These are phyloP conservation scores for Eurypyga helias DNA, from an alignment of 2,113 vertebrate species.

Conservation along the genomic window DNA sequence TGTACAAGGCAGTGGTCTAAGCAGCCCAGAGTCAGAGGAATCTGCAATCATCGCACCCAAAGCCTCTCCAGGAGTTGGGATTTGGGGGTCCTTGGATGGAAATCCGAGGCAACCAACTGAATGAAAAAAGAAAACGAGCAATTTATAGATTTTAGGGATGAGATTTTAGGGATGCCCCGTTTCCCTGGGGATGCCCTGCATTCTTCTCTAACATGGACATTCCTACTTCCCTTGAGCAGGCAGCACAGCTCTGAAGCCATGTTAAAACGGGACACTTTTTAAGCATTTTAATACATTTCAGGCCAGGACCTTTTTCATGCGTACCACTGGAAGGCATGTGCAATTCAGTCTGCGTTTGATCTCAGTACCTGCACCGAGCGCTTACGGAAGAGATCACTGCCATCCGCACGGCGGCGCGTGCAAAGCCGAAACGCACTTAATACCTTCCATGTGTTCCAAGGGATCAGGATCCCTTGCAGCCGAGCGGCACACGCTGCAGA, in stretches of 20 bases:
- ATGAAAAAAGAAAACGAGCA: accelerated
- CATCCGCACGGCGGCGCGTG: too few species aligned
- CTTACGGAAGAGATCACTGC: accelerated
- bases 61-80: background rate
- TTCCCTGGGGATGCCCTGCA: background rate
- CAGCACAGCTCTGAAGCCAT: background rate
- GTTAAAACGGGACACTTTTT: background rate
- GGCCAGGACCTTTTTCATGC: background rate
- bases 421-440: background rate
- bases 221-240: background rate
- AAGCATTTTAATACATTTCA: background rate
- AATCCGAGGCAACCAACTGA: background rate
- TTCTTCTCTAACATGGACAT: background rate
- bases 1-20: background rate
- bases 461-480: background rate
- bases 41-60: background rate
- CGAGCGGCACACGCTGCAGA: background rate
- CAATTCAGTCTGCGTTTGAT: background rate
- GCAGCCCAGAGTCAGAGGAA: background rate
- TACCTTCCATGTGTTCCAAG: background rate
- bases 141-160: background rate
- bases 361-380: background rate
- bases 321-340: background rate
- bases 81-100: background rate
- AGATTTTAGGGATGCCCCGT: background rate